Conservation (phyloP, 2,113 vertebrate genomes). For the Pygoscelis antarcticus region DNA sequence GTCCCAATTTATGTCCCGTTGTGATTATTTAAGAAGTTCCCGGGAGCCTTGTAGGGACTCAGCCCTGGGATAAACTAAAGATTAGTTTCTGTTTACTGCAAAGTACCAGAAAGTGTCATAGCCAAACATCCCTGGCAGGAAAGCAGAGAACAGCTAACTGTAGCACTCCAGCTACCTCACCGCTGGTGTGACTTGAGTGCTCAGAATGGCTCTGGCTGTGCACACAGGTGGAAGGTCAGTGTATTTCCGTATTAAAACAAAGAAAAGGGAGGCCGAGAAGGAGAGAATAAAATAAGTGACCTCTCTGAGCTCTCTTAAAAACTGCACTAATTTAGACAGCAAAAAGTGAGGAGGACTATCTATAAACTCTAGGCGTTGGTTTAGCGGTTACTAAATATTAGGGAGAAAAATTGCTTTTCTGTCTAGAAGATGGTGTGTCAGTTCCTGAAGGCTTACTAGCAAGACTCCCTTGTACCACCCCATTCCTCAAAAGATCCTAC, state of each 20-base stretch:
- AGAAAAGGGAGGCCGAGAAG: background rate
- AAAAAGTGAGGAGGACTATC: background rate
- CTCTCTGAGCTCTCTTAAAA: background rate
- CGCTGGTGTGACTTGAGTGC: background rate
- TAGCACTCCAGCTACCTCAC: background rate
- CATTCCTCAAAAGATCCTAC: background rate
- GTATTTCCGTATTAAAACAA: background rate
- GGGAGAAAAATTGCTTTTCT: background rate
- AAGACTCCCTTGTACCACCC: background rate
- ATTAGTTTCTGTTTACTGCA: slow-evolving; percentile 45
- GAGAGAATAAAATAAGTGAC: background rate
- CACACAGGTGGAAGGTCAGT: background rate
- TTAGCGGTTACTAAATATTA: background rate
- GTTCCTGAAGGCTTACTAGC: background rate
- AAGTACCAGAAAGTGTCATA: background rate
- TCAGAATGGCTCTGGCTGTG: background rate
- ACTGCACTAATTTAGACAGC: background rate
- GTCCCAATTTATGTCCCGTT: background rate
- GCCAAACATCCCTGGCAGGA: background rate
- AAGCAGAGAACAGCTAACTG: background rate
- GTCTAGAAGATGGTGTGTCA: background rate
- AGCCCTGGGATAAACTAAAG: background rate
- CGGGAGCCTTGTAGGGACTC: background rate
- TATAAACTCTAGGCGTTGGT: background rate
- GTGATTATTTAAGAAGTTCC: slow-evolving; percentile 38